These are phyloP conservation scores for Dasysyrphus albostriatus DNA, from an alignment of 2,888 invertebrate genomes.

Conservation along the genomic window DNA sequence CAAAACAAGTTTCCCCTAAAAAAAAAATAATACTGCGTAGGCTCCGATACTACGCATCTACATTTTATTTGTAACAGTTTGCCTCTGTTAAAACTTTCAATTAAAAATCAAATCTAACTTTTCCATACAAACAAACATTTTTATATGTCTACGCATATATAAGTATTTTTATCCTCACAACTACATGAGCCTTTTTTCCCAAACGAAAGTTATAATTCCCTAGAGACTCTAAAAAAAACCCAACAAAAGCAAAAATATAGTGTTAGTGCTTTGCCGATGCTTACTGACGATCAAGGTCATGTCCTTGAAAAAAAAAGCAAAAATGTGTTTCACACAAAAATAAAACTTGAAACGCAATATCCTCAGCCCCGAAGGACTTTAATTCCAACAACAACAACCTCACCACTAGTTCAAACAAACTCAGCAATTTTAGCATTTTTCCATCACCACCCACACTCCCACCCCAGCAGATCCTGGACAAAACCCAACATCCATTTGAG, in stretches of 20 bases:
- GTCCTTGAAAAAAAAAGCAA: conserved; percentile 66
- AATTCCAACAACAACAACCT: conserved; percentile 1
- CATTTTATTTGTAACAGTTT: conserved; percentile 3
- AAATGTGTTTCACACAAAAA: conserved; percentile 45
- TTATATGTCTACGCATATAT: conserved; percentile 5
- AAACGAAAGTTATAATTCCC: conserved; percentile 31
- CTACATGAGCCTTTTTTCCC: conserved; percentile 3
- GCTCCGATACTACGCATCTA: background rate
- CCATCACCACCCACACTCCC: background rate
- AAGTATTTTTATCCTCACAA: conserved; percentile 13
- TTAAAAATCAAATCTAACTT: conserved; percentile 27
- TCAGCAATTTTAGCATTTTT: conserved; percentile 18
- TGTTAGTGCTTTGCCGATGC: conserved; percentile 49
- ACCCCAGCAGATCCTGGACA: background rate
- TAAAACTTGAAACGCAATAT: conserved; percentile 65
- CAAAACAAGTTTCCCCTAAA: background rate
- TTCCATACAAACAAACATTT: background rate
- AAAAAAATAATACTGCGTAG: conserved; percentile 19
- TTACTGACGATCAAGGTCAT: conserved; percentile 69
- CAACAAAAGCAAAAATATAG: conserved; percentile 37
- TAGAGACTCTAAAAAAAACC: conserved; percentile 1
- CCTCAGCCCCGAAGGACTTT: conserved; percentile 37
- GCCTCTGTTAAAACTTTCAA: background rate
- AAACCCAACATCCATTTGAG: conserved; percentile 18
- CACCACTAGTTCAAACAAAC: conserved; percentile 3